These are phyloP conservation scores for Agrochola circellaris DNA, from an alignment of 2,888 invertebrate species.

Conservation along the genomic window DNA sequence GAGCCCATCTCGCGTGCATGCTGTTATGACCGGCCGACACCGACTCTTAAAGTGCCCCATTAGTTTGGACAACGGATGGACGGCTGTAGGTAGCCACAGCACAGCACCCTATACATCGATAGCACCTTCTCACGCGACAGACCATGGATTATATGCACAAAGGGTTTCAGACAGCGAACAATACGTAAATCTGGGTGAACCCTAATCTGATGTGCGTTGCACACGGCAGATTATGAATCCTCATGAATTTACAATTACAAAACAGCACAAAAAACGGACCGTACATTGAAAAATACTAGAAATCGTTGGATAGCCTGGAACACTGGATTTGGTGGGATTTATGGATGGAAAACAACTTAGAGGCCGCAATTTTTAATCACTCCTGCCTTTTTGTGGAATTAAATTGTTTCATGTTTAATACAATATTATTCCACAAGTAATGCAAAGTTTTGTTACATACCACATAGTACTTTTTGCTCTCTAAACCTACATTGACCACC, in stretches of 20 bases:
- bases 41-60: neutral
- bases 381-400: neutral
- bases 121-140: neutral
- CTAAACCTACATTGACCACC: neutral
- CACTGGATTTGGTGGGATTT: neutral
- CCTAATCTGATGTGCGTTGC: neutral
- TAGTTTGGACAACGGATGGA: constrained; percentile 8
- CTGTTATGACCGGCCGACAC: too few relatives aligned
- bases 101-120: neutral
- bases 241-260: neutral
- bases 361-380: neutral
- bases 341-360: neutral
- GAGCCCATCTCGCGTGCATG: neutral
- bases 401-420: neutral
- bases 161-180: neutral
- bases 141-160: constrained; percentile 7
- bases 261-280: neutral
- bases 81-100: neutral
- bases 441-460: neutral
- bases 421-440: too few relatives aligned
- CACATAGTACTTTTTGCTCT: neutral
- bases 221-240: neutral
- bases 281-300: neutral
- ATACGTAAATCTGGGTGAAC: neutral
- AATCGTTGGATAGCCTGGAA: neutral